Evolutionary conservation across 2,797 vertebrate species (phyloP).

Genomic region (Poeciliopsis infans): DNA sequence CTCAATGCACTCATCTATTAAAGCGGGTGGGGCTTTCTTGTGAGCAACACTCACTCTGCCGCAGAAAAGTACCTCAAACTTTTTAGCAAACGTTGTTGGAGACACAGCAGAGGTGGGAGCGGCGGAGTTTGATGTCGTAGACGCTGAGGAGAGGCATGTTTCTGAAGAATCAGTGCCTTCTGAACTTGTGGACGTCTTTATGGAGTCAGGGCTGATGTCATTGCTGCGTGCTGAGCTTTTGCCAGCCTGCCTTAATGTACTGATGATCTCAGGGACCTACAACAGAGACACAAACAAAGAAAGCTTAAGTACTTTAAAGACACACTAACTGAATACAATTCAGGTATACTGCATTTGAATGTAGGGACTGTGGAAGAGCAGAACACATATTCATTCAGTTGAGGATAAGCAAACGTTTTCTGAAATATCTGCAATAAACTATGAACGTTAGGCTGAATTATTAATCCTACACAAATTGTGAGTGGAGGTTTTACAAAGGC

Average conservation of each 20-base stretch:
- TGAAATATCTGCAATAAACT: not conserved
- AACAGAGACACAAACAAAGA: constrained; percentile 4
- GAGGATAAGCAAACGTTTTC: not conserved
- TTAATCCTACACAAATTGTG: not conserved
- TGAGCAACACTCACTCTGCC: constrained; percentile 92
- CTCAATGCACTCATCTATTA: constrained; percentile 97
- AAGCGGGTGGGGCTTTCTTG: constrained; percentile 93
- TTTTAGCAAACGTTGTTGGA: constrained; percentile 90
- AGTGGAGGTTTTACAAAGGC: not conserved
- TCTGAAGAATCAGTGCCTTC: constrained; percentile 56
- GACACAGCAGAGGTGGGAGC: constrained; percentile 70
- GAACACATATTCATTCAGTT: not conserved
- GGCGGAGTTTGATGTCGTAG: constrained; percentile 77
- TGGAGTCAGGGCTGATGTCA: constrained; percentile 79
- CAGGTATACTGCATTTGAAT: not conserved
- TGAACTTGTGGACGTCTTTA: constrained; percentile 64
- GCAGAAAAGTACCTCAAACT: constrained; percentile 96
- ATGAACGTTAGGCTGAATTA: not conserved
- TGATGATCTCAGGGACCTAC: constrained; percentile 98
- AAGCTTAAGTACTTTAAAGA: not conserved
- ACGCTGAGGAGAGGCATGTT: constrained; percentile 49
- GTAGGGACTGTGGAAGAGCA: not conserved
- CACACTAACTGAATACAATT: not conserved
- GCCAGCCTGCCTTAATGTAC: constrained; percentile 92
- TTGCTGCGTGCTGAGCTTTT: constrained; percentile 91